phyloP scores from a whole-genome alignment of 2,113 vertebrate genomes.

The Garra rufa region DNA sequence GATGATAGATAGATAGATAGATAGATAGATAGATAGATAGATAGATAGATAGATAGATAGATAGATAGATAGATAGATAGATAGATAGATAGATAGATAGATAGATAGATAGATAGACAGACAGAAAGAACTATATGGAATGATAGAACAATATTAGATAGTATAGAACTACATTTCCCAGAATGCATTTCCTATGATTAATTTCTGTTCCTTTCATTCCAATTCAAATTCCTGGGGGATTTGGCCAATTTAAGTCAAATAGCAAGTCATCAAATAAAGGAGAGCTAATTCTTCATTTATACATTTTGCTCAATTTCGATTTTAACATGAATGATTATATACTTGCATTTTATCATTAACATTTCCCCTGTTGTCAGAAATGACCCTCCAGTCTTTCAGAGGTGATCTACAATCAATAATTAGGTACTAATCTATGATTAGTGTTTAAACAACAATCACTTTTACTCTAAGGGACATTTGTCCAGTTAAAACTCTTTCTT shows the following conservation, averaged over 20 bases:
- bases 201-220: not conserved
- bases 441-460: not conserved
- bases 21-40: not conserved
- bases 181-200: too few species aligned
- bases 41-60: not conserved
- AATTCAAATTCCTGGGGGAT: not conserved
- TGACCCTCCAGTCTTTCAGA: not conserved
- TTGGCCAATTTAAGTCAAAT: not conserved
- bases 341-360: not conserved
- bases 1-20: not conserved
- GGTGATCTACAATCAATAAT: not conserved
- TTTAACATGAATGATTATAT: not conserved
- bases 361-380: not conserved
- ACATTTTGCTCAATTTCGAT: not conserved
- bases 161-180: too few species aligned
- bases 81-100: not conserved
- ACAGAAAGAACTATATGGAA: not conserved
- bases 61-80: too few species aligned
- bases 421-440: not conserved
- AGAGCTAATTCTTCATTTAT: not conserved
- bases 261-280: not conserved
- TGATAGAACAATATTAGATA: not conserved
- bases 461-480: not conserved
- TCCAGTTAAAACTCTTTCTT: not conserved
- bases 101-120: too few species aligned